phyloP scores from a whole-genome alignment of 2,797 vertebrate genomes.

The Naso thynnoides region DNA sequence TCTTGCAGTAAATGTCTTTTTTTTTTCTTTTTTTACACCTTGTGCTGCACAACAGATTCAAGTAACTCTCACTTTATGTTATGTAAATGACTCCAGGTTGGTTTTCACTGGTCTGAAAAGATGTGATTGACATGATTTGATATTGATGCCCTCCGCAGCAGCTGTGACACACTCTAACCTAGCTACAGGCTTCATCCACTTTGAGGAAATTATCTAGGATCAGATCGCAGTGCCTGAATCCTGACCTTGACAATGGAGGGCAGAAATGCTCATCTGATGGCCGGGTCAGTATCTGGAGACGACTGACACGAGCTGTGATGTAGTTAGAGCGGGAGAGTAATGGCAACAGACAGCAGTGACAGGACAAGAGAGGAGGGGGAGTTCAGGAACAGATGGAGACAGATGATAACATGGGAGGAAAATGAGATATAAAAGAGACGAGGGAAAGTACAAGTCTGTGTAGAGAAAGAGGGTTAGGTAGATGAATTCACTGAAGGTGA shows the following conservation, averaged over 20 bases:
- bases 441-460: constrained; percentile 19
- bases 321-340: constrained; percentile 72
- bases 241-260: constrained; percentile 62
- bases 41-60: not conserved
- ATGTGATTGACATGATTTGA: not conserved
- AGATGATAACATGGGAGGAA: constrained; percentile 66
- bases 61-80: not conserved
- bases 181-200: constrained; percentile 13
- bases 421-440: constrained; percentile 45
- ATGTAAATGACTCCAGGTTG: not conserved
- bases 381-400: constrained; percentile 74
- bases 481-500: constrained; percentile 42
- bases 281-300: constrained; percentile 65
- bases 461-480: constrained; percentile 11
- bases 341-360: constrained; percentile 74
- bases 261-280: constrained; percentile 54
- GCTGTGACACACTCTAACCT: constrained; percentile 22
- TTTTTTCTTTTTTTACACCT: not conserved
- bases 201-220: constrained; percentile 36
- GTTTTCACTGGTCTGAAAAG: not conserved
- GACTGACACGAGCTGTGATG: constrained; percentile 70
- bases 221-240: constrained; percentile 46
- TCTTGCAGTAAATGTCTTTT: not conserved
- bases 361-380: constrained; percentile 58
- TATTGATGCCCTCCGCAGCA: constrained; percentile 5